A percentile compares a stretch with the other conserved stretches of the same genome.
Conservation (phyloP, 92 coral and sea anemone genomes). For the Hydrozoanthus gracilis region DNA sequence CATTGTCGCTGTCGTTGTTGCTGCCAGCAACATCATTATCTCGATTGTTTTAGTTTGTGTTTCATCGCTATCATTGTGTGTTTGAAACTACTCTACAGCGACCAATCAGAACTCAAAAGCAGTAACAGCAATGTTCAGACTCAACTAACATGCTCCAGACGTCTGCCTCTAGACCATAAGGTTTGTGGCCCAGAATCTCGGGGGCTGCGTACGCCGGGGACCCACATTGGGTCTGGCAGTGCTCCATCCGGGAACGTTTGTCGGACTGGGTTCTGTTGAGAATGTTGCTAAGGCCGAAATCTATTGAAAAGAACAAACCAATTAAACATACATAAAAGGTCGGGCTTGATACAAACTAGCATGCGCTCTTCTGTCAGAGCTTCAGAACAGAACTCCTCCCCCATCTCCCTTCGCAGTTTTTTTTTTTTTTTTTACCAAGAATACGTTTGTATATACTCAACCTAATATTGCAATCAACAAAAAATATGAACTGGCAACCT, state of each 20-base stretch:
- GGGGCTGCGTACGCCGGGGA: constrained; percentile 99
- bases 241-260: constrained; percentile 69
- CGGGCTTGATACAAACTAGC: neutral
- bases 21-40: too few relatives aligned
- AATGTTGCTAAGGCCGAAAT: constrained; percentile 96
- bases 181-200: constrained; percentile 94
- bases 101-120: neutral
- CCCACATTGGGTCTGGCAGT: constrained; percentile 95
- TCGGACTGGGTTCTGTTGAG: constrained; percentile 69
- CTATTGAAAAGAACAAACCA: constrained; percentile 43
- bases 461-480: too few relatives aligned
- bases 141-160: constrained; percentile 99
- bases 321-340: neutral
- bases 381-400: too few relatives aligned
- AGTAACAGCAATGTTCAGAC: neutral
- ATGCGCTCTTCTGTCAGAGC: too few relatives aligned
- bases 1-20: too few relatives aligned
- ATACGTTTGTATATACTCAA: too few relatives aligned
- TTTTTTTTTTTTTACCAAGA: too few relatives aligned
- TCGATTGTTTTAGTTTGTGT: too few relatives aligned
- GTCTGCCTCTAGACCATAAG: constrained; percentile 96
- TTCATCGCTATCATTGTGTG: too few relatives aligned
- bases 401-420: too few relatives aligned
- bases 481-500: too few relatives aligned
- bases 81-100: too few relatives aligned